Evolutionary conservation across 2,113 vertebrate species (phyloP).

Genomic region (Balaeniceps rex): DNA sequence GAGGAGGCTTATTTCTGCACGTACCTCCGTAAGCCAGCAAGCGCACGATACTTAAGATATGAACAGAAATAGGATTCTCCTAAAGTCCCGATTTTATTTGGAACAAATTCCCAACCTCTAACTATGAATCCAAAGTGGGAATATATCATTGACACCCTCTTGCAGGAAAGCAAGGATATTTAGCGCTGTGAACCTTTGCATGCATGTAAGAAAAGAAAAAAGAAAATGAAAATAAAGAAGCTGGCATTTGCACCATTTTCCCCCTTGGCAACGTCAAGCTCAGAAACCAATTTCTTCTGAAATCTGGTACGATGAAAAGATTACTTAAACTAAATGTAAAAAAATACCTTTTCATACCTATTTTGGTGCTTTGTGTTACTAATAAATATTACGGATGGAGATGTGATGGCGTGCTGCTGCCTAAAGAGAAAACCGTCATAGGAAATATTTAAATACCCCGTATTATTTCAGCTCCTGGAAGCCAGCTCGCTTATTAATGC

Average conservation of each 20-base stretch:
- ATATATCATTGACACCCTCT: neutral
- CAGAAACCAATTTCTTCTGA: neutral
- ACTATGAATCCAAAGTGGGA: neutral
- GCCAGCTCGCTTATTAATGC: neutral
- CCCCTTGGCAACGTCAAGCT: neutral
- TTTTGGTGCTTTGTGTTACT: neutral
- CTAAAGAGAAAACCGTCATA: neutral
- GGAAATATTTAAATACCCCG: neutral
- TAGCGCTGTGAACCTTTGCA: neutral
- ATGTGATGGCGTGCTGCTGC: neutral
- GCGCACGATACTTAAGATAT: fast-evolving
- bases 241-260: neutral
- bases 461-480: neutral
- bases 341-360: neutral
- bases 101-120: neutral
- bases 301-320: neutral
- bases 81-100: neutral
- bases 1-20: neutral
- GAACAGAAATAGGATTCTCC: neutral
- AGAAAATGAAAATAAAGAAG: neutral
- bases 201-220: neutral
- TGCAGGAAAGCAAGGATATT: neutral
- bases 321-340: neutral
- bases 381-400: neutral
- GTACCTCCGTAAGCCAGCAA: fast-evolving